Base-by-base conservation (phyloP, 2,113 vertebrate species). In the Genyomyrus donnyi region DNA sequence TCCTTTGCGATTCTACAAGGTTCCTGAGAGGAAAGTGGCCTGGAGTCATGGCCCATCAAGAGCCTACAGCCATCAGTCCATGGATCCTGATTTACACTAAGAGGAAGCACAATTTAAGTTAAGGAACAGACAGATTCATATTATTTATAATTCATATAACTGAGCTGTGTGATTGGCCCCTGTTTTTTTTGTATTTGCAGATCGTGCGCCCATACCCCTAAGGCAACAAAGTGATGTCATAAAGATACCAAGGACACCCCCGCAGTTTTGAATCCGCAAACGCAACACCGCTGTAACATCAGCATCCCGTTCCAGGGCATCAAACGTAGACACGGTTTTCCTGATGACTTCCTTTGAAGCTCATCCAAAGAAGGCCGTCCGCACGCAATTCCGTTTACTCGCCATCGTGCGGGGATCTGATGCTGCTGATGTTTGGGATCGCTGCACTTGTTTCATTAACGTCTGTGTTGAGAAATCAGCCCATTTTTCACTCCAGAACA, bases 161-260 rank as follows among this genome's bases (percentile, higher is more conserved):
- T 83, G 66, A 52, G 86, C 35, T n/a, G 31, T 58, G n/a, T 70
- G 87, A 66, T 70, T 46, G 50, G 45, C 21, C 10, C 19, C 42
- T 46, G 5, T n/a, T 27, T 77, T n/a, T 77, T 58, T 56, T 39
- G 45, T 62, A 53, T 53, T 49, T 8, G 2, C 8, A 58, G 11
- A 46, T 91, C 94, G 94, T 87, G 50, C 1, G 17, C 6, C n/a
- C 19, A 50, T 21, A 31, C 50, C 5, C 11, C 31, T 17, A 52
- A 53, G 21, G 45, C 42, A 46, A 48, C 83, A 85, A 85, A 48
- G 80, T 45, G 80, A 85, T 27, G n/a, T 35, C 27, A 31, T 35
- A 4, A 27, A 56, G 85, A 50, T 39, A 53, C 48, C 85, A 56
- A 53, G 50, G 85, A 56, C 49, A 56, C 27, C 85, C 48, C 10